A percentile compares a stretch with the other conserved stretches of the same genome.
These are phyloP conservation scores for Plemyria rubiginata DNA, from an alignment of 2,888 invertebrate genomes.

Conservation along the genomic window DNA sequence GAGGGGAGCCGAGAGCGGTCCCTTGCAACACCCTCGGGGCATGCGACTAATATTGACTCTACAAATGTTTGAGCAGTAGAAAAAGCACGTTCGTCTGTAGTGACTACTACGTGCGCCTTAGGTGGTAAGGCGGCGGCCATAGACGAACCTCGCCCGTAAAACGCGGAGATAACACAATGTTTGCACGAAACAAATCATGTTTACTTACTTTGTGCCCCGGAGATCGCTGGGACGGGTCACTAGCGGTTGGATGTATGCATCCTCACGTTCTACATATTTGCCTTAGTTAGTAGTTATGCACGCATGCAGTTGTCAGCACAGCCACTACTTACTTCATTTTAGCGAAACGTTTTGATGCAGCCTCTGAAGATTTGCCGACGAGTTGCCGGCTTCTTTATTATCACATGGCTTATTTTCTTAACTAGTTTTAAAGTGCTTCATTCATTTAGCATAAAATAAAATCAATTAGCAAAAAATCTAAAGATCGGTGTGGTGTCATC, in stretches of 20 bases:
- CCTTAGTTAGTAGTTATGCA: conserved; percentile 57
- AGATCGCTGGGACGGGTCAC: conserved; percentile 67
- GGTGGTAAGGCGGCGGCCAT: conserved; percentile 60
- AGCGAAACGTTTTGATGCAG: conserved; percentile 12
- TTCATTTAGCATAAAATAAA: conserved; percentile 26
- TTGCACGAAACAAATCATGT: conserved; percentile 77
- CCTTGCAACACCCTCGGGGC: conserved; percentile 67
- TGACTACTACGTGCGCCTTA: conserved; percentile 64
- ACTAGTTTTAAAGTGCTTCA: not conserved
- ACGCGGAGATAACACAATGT: conserved; percentile 70
- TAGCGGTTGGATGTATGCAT: conserved; percentile 61
- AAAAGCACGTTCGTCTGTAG: conserved; percentile 70
- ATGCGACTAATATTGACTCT: conserved; percentile 76
- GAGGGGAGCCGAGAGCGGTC: conserved; percentile 35
- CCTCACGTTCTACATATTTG: conserved; percentile 80
- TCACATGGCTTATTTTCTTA: not conserved
- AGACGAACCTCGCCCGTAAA: conserved; percentile 64
- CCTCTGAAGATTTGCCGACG: conserved; percentile 12
- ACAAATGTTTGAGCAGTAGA: conserved; percentile 74
- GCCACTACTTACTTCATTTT: conserved; percentile 35
- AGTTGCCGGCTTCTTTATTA: conserved; percentile 13
- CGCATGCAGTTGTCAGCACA: conserved; percentile 47
- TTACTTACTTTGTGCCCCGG: conserved; percentile 72
- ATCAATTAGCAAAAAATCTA: too few species aligned
- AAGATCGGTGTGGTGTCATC: conserved; percentile 41